These are phyloP conservation scores for Theretra japonica DNA, from an alignment of 2,888 invertebrate species.

Conservation along the genomic window DNA sequence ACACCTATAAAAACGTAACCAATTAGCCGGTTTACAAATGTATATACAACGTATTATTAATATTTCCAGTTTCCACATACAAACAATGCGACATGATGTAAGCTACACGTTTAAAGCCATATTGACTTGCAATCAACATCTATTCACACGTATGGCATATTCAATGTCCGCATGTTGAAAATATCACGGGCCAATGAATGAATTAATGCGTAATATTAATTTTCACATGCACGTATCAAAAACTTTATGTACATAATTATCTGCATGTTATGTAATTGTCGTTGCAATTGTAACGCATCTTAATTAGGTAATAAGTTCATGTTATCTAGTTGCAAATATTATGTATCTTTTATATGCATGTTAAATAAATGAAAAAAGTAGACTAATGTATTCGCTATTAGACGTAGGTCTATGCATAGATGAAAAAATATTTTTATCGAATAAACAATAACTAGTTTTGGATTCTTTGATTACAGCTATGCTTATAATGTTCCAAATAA, in stretches of 20 bases:
- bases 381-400: no score
- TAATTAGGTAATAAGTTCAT: no score
- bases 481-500: no score
- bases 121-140: constrained; percentile 14
- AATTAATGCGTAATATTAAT: constrained; percentile 12
- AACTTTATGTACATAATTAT: not conserved
- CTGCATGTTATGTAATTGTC: not conserved
- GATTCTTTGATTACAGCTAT: no score
- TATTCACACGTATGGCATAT: not conserved
- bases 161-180: not conserved
- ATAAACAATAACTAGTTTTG: no score
- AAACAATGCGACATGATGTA: constrained; percentile 14
- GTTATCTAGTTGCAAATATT: no score
- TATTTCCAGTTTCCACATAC: not conserved
- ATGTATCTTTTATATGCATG: no score
- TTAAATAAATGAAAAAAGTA: no score
- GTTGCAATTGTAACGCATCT: no score
- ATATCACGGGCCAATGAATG: constrained; percentile 1
- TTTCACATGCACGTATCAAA: not conserved
- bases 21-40: not conserved
- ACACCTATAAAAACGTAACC: not conserved
- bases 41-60: not conserved
- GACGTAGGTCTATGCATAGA: no score
- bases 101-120: not conserved
- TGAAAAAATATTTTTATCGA: no score